Percentiles rank a stretch among this genome's conserved stretches.
Conservation (phyloP, 2,113 vertebrate genomes). For the Neomonachus schauinslandi region DNA sequence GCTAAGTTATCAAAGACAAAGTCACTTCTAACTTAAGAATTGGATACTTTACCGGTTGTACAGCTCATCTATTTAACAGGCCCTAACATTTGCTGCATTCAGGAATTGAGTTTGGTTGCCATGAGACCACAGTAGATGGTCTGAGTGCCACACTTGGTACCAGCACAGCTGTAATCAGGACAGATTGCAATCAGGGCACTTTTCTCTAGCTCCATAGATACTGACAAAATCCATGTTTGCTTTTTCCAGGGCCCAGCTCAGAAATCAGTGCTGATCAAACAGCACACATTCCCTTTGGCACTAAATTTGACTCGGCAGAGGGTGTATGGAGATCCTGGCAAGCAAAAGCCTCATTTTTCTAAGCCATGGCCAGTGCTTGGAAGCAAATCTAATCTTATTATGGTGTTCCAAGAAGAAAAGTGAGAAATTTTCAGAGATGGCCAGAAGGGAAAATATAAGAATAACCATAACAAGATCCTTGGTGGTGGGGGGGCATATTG, state of each 20-base stretch:
- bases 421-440: constrained; percentile 51
- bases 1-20: constrained; percentile 60
- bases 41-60: neutral
- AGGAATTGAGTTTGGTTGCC: constrained; percentile 23
- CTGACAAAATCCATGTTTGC: constrained; percentile 63
- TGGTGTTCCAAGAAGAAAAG: constrained; percentile 52
- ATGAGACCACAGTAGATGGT: constrained; percentile 4
- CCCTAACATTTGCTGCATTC: neutral
- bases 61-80: neutral
- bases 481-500: neutral
- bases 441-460: constrained; percentile 39
- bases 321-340: constrained; percentile 43
- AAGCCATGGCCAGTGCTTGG: constrained; percentile 39
- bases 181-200: constrained; percentile 43
- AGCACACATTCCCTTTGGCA: constrained; percentile 50
- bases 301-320: neutral
- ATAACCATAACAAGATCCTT: constrained; percentile 54
- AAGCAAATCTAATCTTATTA: constrained; percentile 59
- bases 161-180: constrained; percentile 54
- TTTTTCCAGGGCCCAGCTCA: constrained; percentile 36
- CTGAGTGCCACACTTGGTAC: neutral
- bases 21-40: neutral
- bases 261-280: constrained; percentile 63
- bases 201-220: constrained; percentile 9
- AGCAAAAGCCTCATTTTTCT: constrained; percentile 60